Percentiles rank a stretch among this genome's conserved stretches.
Evolutionary conservation across 2,113 vertebrate genomes (phyloP).

Genomic region (Nicator chloris): DNA sequence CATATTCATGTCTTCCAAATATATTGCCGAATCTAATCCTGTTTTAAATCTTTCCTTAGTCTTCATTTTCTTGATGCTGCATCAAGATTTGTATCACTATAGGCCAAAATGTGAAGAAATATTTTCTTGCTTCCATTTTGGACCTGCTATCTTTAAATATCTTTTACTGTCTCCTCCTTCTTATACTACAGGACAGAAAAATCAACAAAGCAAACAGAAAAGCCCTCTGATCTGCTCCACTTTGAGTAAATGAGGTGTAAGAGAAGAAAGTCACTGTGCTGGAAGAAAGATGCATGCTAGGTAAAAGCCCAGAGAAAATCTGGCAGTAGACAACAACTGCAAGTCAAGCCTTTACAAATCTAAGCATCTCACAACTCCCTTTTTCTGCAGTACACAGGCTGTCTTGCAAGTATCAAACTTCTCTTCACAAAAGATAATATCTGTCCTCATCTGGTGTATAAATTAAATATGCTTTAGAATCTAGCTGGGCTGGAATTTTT

Average conservation of each 20-base stretch:
- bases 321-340: background rate
- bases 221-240: background rate
- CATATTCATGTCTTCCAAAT: background rate
- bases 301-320: background rate
- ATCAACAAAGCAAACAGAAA: background rate
- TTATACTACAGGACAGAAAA: background rate
- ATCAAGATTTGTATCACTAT: rapidly evolving
- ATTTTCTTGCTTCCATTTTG: background rate
- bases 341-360: background rate
- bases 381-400: background rate
- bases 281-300: background rate
- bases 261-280: background rate
- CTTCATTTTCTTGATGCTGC: background rate
- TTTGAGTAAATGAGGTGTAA: background rate
- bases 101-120: background rate
- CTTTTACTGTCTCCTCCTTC: background rate
- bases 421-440: background rate
- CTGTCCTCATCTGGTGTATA: background rate
- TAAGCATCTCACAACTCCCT: background rate
- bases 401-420: background rate
- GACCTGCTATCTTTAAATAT: background rate
- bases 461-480: constrained; percentile 8
- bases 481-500: background rate
- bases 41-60: background rate
- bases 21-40: background rate